Base-by-base conservation (phyloP, 2,888 invertebrate genomes). In the Xestoiulus laeticollis region DNA sequence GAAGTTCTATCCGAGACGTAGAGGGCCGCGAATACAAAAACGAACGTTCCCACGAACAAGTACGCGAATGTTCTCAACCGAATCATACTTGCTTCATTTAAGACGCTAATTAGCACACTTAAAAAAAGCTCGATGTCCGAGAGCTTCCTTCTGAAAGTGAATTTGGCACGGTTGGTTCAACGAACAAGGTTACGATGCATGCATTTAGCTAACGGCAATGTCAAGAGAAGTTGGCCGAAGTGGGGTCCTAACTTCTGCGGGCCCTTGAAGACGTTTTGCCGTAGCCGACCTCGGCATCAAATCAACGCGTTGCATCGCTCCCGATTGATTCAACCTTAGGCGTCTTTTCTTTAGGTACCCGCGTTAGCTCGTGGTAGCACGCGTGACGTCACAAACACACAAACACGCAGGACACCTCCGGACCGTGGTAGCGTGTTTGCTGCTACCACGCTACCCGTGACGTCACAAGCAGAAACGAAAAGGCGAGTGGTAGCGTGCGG, bases 271-370 rank as follows among this genome's bases (percentile, higher is more conserved):
- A 48, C 4, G 53, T 19, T 19, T 53, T 38, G 6, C 38, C 38
- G 38, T 38, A 19, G 59, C 26, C 68, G 68, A 26, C 68, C 68
- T 68, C 68, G 68, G 68, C 68, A 22, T 26, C 68, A 26, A 68
- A 68, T 68, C 68, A 68, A 68, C 26, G 68, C 68, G 10, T 68
- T 68, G 10, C 68, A 68, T 68, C 68, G 26, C n/a, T 68, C 26
- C 68, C 22, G 26, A 68, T 68, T 68, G 68, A 68, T 68, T 68
- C 68, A 68, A 68, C 68, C 68, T n/a, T n/a, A n/a, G n/a, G n/a
- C n/a, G n/a, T n/a, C n/a, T n/a, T n/a, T n/a, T n/a, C n/a, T n/a
- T n/a, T n/a, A n/a, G n/a, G n/a, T n/a, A n/a, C n/a, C n/a, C n/a
- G n/a, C n/a, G n/a, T n/a, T n/a, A n/a, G n/a, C n/a, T n/a, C n/a